Base-by-base conservation (phyloP, 1,140 invertebrate genomes). In the Sipha flava region DNA sequence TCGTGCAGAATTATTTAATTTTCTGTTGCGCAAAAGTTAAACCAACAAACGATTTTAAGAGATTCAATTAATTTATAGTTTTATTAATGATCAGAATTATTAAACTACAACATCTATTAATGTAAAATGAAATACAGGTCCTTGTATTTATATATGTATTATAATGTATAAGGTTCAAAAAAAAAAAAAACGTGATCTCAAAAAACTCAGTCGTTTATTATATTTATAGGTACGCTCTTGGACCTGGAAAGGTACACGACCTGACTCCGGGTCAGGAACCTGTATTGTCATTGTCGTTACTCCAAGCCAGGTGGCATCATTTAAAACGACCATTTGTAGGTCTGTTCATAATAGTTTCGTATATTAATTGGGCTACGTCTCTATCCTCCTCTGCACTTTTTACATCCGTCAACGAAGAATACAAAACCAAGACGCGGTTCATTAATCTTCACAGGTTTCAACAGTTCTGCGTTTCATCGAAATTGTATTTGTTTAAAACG, bases 241-340 rank as follows among this genome's bases (percentile, higher is more conserved):
- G 54, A 54, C n/a, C 70, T 31, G 70, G 70, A 75, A 75, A 75
- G 70, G 70, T 75, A 75, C 47, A 75, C 47, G 70, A 75, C 70
- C 70, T 75, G 70, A 10, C 29, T 37, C 34, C 31, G 47, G 70
- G 45, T 52, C 45, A 54, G 47, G 6, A 75, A 75, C 70, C 70
- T 54, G 70, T 54, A 37, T 34, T 54, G 47, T 75, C 47, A 75
- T 75, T 54, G 47, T 75, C 12, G 0, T 3, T 49, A n/a, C 9
- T 23, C 23, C 29, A 16, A 45, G 23, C 66, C 66, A 70, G 43
- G 29, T 70, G 66, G 40, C 40, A 70, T 70, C 66, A 9, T 47
- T 70, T n/a, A 45, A 10, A 6, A 10, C 12, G 40, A 47, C 6
- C 14, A 1, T 16, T 37, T 68, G 31, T 18, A 70, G 16, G 23